phyloP scores from a whole-genome alignment of 2,113 vertebrate genomes.

The Myotis brandtii region DNA sequence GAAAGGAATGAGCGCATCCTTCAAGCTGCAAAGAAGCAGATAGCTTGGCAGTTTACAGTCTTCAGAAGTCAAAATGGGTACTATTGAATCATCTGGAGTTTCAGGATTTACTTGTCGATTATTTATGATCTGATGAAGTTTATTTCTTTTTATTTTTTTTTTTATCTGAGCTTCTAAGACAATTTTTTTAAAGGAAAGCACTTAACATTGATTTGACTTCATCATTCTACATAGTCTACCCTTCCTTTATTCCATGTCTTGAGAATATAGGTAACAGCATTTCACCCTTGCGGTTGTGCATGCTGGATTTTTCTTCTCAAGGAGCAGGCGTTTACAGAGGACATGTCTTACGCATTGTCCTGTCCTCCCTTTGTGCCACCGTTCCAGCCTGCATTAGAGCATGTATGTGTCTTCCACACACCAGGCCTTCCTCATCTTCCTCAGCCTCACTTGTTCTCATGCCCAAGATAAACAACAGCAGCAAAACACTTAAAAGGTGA shows the following conservation, averaged over 20 bases:
- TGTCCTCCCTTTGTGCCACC: background rate
- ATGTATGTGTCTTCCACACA: background rate
- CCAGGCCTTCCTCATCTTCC: background rate
- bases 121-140: conserved; percentile 18
- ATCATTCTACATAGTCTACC: background rate
- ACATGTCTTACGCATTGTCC: too few species aligned
- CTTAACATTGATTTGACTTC: background rate
- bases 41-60: background rate
- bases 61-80: conserved; percentile 34
- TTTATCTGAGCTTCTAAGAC: background rate
- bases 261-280: background rate
- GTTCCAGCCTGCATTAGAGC: background rate
- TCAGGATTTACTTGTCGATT: conserved; percentile 32
- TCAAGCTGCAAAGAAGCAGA: background rate
- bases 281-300: background rate
- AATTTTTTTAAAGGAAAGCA: background rate
- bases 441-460: background rate
- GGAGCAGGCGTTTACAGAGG: background rate
- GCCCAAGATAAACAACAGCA: background rate
- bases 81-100: background rate
- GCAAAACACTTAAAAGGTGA: background rate
- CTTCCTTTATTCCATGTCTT: background rate
- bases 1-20: background rate
- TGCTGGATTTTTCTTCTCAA: background rate
- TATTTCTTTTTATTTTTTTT: background rate